phyloP scores from a whole-genome alignment of 2,888 invertebrate species.

The Beris chalybata region DNA sequence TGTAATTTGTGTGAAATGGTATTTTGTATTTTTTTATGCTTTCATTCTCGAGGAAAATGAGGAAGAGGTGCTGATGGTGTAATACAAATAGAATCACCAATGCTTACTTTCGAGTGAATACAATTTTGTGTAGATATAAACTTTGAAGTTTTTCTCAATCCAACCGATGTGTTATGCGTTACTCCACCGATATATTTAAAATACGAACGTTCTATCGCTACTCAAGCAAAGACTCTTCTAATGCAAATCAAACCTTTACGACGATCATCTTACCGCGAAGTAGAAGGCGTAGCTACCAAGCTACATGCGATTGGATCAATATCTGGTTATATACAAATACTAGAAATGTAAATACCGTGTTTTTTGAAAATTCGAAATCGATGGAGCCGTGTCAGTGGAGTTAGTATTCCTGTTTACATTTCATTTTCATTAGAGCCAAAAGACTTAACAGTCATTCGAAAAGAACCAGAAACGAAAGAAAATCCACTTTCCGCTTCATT shows the following conservation, averaged over 20 bases:
- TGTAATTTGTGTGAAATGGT: conserved; percentile 14
- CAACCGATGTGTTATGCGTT: too few species aligned
- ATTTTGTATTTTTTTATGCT: neutral
- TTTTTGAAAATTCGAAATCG: neutral
- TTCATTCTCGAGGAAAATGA: too few species aligned
- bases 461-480: too few species aligned
- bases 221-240: neutral
- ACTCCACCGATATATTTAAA: neutral
- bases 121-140: too few species aligned
- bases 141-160: too few species aligned
- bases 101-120: too few species aligned
- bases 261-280: too few species aligned
- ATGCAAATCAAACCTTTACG: neutral
- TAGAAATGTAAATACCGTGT: conserved; percentile 4
- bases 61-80: too few species aligned
- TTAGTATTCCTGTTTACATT: conserved; percentile 11
- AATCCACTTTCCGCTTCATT: too few species aligned
- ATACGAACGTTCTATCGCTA: neutral
- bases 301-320: neutral
- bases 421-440: conserved; percentile 4
- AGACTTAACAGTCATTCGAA: too few species aligned
- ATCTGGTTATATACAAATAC: neutral
- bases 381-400: neutral
- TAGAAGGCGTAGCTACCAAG: too few species aligned
- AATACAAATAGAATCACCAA: too few species aligned